Conservation (phyloP, 2,888 invertebrate species). For the Morpho helenor region DNA sequence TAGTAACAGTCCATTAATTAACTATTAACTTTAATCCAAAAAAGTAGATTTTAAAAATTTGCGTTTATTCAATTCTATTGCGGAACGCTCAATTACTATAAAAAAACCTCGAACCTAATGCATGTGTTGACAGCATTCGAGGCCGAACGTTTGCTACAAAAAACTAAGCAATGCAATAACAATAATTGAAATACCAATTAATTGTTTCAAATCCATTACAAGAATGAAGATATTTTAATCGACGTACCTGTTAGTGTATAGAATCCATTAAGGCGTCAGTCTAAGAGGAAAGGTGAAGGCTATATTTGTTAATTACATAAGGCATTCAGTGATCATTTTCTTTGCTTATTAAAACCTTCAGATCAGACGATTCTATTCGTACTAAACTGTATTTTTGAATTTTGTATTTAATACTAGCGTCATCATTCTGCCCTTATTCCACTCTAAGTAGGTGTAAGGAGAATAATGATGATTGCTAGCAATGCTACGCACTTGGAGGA, state of each 20-base stretch:
- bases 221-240: constrained; percentile 23
- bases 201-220: constrained; percentile 7
- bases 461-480: too few species aligned
- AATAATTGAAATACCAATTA: constrained; percentile 11
- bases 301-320: constrained; percentile 47
- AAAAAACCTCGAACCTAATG: background rate
- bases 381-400: background rate
- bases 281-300: constrained; percentile 59
- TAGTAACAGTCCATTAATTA: background rate
- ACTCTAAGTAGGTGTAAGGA: too few species aligned
- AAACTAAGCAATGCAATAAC: constrained; percentile 8
- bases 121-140: constrained; percentile 16
- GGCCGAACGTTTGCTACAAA: constrained; percentile 8
- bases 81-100: constrained; percentile 7
- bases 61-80: background rate
- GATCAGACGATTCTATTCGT: background rate
- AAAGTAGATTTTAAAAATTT: background rate
- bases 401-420: too few species aligned
- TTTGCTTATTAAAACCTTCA: constrained; percentile 5
- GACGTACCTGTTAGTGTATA: constrained; percentile 17
- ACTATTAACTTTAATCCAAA: background rate
- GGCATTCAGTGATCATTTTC: constrained; percentile 31
- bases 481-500: too few species aligned
- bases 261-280: constrained; percentile 33
- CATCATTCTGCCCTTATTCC: too few species aligned